These are phyloP conservation scores for Alloscopus bannaensis DNA, from an alignment of 2,888 invertebrate genomes.

Conservation along the genomic window DNA sequence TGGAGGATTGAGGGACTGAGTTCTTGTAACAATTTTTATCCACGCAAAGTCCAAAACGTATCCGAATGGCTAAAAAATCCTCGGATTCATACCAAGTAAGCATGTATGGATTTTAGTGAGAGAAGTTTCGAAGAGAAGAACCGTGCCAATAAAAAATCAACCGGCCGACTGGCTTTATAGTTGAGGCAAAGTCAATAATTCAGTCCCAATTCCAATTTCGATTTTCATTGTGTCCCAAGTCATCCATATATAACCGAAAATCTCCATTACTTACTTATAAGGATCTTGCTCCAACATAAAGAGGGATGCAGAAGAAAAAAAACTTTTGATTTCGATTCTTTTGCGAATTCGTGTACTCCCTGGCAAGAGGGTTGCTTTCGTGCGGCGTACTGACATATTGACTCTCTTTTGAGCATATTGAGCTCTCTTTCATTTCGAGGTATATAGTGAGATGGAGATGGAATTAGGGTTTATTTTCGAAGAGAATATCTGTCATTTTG, in stretches of 20 bases:
- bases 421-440: not conserved
- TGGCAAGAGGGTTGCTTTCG: not conserved
- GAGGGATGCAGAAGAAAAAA: conserved; percentile 32
- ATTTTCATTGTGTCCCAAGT: conserved; percentile 58
- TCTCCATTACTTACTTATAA: conserved; percentile 52
- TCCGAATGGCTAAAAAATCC: conserved; percentile 17
- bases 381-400: conserved; percentile 26
- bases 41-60: no score
- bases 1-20: no score
- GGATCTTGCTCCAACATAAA: conserved; percentile 42
- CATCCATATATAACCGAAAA: conserved; percentile 53
- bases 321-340: conserved; percentile 32
- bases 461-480: not conserved
- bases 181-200: conserved; percentile 67
- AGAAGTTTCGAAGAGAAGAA: no score
- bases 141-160: conserved; percentile 62
- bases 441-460: not conserved
- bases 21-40: no score
- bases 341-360: conserved; percentile 10
- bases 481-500: not conserved
- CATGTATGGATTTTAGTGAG: not conserved
- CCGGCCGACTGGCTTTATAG: conserved; percentile 60
- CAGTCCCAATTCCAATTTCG: conserved; percentile 68
- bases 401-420: conserved; percentile 31
- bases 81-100: conserved; percentile 7